These are phyloP conservation scores for Drosophila santomea DNA, from an alignment of 1,140 invertebrate genomes.

Conservation along the genomic window DNA sequence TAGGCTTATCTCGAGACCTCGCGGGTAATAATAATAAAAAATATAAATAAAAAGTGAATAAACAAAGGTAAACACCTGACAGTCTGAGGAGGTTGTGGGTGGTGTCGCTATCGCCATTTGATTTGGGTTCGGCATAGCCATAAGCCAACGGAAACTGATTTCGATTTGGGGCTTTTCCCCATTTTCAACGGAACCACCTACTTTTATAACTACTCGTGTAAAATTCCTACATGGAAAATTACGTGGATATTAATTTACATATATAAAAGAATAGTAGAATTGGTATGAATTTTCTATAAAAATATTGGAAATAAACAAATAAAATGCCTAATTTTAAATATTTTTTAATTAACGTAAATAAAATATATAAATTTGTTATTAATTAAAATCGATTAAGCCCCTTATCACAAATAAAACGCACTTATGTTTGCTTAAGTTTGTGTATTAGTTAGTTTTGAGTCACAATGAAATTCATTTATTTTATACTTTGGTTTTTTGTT, in stretches of 20 bases:
- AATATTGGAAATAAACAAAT: no score
- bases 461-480: constrained; percentile 50
- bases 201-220: background rate
- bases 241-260: no score
- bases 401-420: background rate
- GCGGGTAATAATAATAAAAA: constrained; percentile 16
- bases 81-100: background rate
- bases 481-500: constrained; percentile 12
- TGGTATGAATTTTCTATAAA: no score
- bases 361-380: no score
- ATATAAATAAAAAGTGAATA: background rate
- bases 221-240: background rate
- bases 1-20: constrained; percentile 38
- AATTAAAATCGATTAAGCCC: no score
- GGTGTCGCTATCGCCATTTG: background rate
- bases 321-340: no score
- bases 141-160: background rate
- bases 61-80: constrained; percentile 23
- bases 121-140: background rate
- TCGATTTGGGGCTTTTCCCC: background rate
- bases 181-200: background rate
- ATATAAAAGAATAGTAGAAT: no score
- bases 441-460: constrained; percentile 47
- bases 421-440: constrained; percentile 1
- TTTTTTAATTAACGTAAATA: no score